Conservation (phyloP, 2,113 vertebrate genomes). For the Gulo gulo region DNA sequence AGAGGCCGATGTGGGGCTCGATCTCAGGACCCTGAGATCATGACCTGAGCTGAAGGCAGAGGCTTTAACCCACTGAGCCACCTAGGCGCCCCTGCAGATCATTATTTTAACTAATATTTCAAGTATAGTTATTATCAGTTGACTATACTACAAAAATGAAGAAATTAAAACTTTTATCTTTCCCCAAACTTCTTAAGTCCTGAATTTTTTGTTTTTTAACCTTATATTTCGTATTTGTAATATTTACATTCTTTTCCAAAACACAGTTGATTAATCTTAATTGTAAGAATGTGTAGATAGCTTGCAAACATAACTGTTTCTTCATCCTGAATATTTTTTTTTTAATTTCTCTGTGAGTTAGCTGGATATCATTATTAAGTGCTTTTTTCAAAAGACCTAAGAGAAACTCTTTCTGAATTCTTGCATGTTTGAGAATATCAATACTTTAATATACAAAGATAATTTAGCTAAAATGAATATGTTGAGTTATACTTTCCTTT, state of each 20-base stretch:
- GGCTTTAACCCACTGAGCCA: too few species aligned
- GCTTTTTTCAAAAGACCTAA: neutral
- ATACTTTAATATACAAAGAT: neutral
- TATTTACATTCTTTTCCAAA: neutral
- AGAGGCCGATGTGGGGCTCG: too few species aligned
- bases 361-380: neutral
- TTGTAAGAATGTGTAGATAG: neutral
- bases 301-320: neutral
- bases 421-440: neutral
- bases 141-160: neutral
- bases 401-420: neutral
- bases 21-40: too few species aligned
- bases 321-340: neutral
- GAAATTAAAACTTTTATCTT: neutral
- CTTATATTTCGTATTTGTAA: neutral
- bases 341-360: neutral
- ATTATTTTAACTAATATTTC: neutral
- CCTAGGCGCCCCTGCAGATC: neutral
- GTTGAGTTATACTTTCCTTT: neutral
- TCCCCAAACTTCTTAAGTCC: neutral
- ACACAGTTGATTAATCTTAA: neutral
- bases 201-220: neutral
- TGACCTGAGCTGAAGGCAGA: too few species aligned
- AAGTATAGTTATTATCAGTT: neutral
- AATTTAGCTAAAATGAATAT: neutral